Evolutionary conservation across 2,888 invertebrate species (phyloP), one percentile per base, ranked within the genome.

Genomic region (Uloborus plumipes): DNA sequence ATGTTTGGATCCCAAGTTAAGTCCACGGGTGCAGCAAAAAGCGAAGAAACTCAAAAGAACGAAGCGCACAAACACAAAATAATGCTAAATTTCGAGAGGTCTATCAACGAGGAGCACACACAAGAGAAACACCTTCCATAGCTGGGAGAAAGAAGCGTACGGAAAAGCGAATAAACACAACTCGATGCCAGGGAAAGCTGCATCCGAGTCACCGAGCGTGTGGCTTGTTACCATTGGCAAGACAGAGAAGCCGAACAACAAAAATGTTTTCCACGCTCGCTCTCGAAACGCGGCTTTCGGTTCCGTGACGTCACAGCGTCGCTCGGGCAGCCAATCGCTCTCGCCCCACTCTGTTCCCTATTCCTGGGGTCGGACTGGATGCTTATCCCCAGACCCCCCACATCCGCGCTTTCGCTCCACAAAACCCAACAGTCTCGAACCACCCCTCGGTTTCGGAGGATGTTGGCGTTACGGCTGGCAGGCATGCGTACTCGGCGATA

Each of bases 351-450:
- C 31, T 31, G 20, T 55, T 75, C 75, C 55, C 58, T 31, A 31
- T 72, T 39, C 69, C 49, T 31, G 39, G 51, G 58, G 66, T 49
- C 39, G 66, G 18, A 26, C 64, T 18, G 16, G 55, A 74, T 39
- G 50, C 31, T 31, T 50, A n/a, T 31, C 61, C 69, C 76, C 73
- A 62, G 61, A 73, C 73, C 73, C 76, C 53, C 76, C 69, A 76
- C 76, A 76, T 76, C 76, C 76, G 76, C 51, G 75, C 62, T 31
- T 31, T 51, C 76, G 76, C 76, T 76, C 67, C 76, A 76, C 76
- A 76, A 76, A 76, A 76, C 76, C 69, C 58, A 64, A 31, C 47
- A 47, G 64, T 47, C 64, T 51, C 53, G 62, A 76, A 76, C 67
- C 31, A 31, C 31, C 31, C 31, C 31, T 31, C 31, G 31, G 7